These are phyloP conservation scores for Sebastes minor DNA, from an alignment of 2,797 vertebrate genomes.

Conservation along the genomic window DNA sequence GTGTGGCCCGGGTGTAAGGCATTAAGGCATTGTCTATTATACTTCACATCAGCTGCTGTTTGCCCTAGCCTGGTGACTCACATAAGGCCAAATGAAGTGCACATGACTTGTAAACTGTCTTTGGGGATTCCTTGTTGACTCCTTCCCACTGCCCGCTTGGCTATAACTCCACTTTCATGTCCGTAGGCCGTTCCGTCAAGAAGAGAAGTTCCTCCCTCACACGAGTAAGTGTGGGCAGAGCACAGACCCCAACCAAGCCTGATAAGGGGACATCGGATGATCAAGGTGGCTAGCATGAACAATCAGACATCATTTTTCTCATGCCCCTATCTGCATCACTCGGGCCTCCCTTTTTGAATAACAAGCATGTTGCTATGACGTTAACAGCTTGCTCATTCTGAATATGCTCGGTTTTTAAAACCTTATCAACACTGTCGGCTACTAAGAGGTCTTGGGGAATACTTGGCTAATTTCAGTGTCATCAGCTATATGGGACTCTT, in stretches of 20 bases:
- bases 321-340: constrained; percentile 28
- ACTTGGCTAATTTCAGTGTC: constrained; percentile 17
- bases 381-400: constrained; percentile 38
- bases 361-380: constrained; percentile 61
- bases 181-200: constrained; percentile 81
- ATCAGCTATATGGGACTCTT: neutral
- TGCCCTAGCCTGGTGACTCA: constrained; percentile 47
- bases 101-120: constrained; percentile 52
- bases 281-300: constrained; percentile 85
- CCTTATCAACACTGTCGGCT: neutral
- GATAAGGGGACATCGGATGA: constrained; percentile 86
- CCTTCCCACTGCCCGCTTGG: constrained; percentile 39
- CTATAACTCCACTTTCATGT: constrained; percentile 76
- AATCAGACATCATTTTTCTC: constrained; percentile 26
- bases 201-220: constrained; percentile 91
- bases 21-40: constrained; percentile 6
- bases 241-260: constrained; percentile 78
- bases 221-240: constrained; percentile 86
- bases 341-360: constrained; percentile 37
- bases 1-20: neutral
- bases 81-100: constrained; percentile 55
- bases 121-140: constrained; percentile 53
- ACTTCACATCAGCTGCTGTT: constrained; percentile 45
- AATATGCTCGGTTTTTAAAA: constrained; percentile 17
- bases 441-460: neutral